A percentile compares a stretch with the other conserved stretches of the same genome.
Conservation (phyloP, 2,797 vertebrate genomes). For the Enteromius anoplus region DNA sequence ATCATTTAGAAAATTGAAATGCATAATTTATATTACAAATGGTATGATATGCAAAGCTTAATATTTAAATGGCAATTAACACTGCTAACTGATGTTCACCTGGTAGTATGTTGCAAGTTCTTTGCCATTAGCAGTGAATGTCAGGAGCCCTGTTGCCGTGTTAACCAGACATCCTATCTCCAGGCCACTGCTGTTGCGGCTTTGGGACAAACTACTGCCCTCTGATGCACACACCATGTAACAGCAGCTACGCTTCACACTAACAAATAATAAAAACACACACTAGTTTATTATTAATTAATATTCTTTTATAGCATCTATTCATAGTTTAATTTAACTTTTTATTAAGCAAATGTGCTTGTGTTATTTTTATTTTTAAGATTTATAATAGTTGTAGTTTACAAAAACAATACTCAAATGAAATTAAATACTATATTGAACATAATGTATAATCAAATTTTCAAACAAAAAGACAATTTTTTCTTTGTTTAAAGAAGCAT, state of each 20-base stretch:
- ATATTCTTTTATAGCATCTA: neutral
- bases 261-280: conserved; percentile 65
- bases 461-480: neutral
- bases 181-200: conserved; percentile 85
- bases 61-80: neutral
- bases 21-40: neutral
- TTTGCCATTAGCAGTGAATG: conserved; percentile 91
- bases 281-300: neutral
- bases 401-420: neutral
- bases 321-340: no score
- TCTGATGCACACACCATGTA: conserved; percentile 97
- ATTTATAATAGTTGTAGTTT: neutral
- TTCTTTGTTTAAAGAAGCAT: neutral
- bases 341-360: no score
- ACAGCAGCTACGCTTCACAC: conserved; percentile 91
- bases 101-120: conserved; percentile 91
- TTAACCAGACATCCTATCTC: conserved; percentile 94
- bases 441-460: neutral
- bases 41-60: neutral
- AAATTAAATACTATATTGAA: neutral
- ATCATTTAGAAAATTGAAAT: neutral
- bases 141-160: conserved; percentile 87
- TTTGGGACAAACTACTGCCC: conserved; percentile 86
- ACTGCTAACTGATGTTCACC: conserved; percentile 68
- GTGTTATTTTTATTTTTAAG: no score